Conservation (phyloP, 2,888 invertebrate genomes). For the Pyrrhia umbra region DNA sequence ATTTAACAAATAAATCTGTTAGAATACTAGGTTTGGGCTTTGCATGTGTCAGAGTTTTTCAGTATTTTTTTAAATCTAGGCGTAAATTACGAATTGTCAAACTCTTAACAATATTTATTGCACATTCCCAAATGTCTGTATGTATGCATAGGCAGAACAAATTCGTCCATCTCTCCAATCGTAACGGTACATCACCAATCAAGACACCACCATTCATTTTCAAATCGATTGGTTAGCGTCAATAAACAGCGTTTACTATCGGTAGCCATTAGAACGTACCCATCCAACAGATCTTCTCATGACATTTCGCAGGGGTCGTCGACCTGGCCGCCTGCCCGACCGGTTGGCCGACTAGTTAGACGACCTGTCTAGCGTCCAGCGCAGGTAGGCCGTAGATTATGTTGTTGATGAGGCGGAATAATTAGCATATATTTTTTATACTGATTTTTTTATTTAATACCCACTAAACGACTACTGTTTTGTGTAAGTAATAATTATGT, state of each 20-base stretch:
- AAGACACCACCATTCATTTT: slow-evolving; percentile 34
- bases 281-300: slow-evolving; percentile 61
- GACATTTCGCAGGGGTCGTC: slow-evolving; percentile 66
- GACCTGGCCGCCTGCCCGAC: slow-evolving; percentile 50
- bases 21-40: neutral
- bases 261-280: slow-evolving; percentile 48
- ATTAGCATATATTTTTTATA: slow-evolving; percentile 20
- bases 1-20: neutral
- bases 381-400: slow-evolving; percentile 35
- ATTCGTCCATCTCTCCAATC: slow-evolving; percentile 10
- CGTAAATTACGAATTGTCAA: no score
- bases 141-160: slow-evolving; percentile 15
- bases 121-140: neutral
- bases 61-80: no score
- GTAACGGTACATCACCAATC: slow-evolving; percentile 44
- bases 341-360: slow-evolving; percentile 41
- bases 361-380: slow-evolving; percentile 21
- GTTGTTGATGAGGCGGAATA: slow-evolving; percentile 22
- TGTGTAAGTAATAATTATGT: neutral
- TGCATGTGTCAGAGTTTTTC: no score
- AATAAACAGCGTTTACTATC: slow-evolving; percentile 40
- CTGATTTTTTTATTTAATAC: neutral
- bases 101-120: no score
- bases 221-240: slow-evolving; percentile 50
- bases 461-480: neutral